Conservation (phyloP, 2,113 vertebrate genomes). For the Oreocharis arfaki region DNA sequence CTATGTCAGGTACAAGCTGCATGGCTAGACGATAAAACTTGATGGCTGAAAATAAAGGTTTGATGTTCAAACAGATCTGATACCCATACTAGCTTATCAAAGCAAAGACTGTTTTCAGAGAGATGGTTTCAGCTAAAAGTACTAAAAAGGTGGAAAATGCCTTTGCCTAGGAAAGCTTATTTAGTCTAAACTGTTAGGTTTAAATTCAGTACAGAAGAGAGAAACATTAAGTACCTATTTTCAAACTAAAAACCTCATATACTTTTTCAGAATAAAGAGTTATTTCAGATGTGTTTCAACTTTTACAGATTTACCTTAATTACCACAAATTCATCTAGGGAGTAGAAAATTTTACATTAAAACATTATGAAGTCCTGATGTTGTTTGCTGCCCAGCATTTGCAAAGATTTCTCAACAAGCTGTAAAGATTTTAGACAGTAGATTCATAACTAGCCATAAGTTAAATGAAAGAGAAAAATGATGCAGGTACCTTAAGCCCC, state of each 20-base stretch:
- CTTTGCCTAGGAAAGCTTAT: background rate
- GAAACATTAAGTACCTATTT: background rate
- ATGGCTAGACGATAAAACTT: constrained; percentile 98
- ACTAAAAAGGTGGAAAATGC: background rate
- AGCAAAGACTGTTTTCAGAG: background rate
- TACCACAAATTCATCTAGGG: background rate
- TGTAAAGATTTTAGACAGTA: background rate
- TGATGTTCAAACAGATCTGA: constrained; percentile 9
- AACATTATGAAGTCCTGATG: background rate
- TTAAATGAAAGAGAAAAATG: background rate
- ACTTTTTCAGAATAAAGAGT: background rate
- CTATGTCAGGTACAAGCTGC: constrained; percentile 98
- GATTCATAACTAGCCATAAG: background rate
- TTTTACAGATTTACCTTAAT: background rate
- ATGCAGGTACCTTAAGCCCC: background rate
- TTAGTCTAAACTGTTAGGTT: background rate
- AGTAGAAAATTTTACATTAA: background rate
- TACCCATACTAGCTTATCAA: background rate
- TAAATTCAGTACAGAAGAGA: background rate
- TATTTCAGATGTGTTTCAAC: background rate
- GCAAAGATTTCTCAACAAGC: background rate
- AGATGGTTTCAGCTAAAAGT: background rate
- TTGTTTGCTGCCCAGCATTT: background rate
- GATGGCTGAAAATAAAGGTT: constrained; percentile 84
- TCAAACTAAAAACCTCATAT: background rate